Percentiles rank a stretch among this genome's conserved stretches.
phyloP scores from a whole-genome alignment of 2,797 vertebrate genomes.

The Buphagus erythrorhynchus region DNA sequence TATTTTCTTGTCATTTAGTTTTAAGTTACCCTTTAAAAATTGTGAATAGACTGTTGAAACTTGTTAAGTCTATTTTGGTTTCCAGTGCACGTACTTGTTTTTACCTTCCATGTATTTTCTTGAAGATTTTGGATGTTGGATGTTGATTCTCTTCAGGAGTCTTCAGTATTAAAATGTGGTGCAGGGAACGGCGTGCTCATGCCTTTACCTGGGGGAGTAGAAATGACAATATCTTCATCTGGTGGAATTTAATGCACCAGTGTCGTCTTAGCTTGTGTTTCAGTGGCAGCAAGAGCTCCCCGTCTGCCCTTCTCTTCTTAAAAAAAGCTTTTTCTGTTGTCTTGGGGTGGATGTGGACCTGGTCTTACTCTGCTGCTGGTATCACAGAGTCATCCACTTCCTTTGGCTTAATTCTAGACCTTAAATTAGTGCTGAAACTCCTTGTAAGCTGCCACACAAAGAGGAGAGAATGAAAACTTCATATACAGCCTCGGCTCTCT shows the following conservation, averaged over 20 bases:
- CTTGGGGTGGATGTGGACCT: background rate
- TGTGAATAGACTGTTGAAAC: background rate
- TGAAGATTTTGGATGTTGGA: accelerated
- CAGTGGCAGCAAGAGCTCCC: background rate
- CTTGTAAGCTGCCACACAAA: background rate
- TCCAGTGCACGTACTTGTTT: background rate
- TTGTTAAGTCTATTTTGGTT: background rate
- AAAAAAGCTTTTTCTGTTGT: background rate
- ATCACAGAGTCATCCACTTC: background rate
- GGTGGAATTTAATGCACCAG: background rate
- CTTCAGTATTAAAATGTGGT: background rate
- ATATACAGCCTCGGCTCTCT: background rate
- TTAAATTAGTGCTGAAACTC: background rate
- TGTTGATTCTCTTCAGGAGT: background rate
- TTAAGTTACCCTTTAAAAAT: background rate
- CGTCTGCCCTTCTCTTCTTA: background rate
- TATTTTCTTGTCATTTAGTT: background rate
- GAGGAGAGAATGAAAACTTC: background rate
- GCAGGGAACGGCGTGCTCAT: background rate
- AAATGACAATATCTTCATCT: background rate
- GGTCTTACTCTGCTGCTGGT: background rate
- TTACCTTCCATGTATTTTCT: background rate
- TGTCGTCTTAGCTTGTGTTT: background rate
- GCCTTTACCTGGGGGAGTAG: background rate
- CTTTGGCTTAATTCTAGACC: background rate